Evolutionary conservation across 2,113 vertebrate genomes (phyloP), one percentile per base, ranked within the genome.

Genomic region (Chrysemys picta): DNA sequence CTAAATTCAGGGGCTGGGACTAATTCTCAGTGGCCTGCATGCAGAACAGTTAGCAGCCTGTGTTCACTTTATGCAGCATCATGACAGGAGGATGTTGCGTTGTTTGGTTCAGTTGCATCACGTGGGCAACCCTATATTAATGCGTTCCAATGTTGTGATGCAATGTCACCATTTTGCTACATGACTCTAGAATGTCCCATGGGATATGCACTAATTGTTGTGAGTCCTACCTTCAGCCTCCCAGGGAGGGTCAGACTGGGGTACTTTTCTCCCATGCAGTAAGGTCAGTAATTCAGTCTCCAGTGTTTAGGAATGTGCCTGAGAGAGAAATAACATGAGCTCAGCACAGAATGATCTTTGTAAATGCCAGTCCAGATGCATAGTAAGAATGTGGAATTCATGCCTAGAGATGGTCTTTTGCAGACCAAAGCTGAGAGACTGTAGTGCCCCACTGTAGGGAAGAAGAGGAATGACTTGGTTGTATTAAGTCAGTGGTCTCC

Each of bases 1-100:
- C 38, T 89, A 75, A 90, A 75, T 76, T 53, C 0, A 0, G 10
- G 72, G 27, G 1, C 38, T 92, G 72, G 52, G 52, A 82, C 31
- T 49, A 25, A 38, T 75, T 6, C 47, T 62, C 8, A 0, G 22
- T 1, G 17, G n/a, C 69, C 57, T 25, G 62, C 3, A 59, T 62
- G 38, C 11, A 87, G 59, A 0, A 10, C 54, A 56, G 12, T 45
- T 57, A 53, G 42, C 31, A 47, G 52, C 16, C 56, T 82, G 47
- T 88, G 24, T 93, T 95, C 22, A 42, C 83, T 27, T 17, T 35
- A 69, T 12, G 17, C 53, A 65, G 38, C 35, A 8, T 1, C 2
- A 76, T 85, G 38, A 69, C 69, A 84, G 84, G 78, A 90, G 80
- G 25, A 86, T 11, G 80, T 83, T 85, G 4, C 89, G 82, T 80